phyloP scores from a whole-genome alignment of 2,888 invertebrate genomes.

The Platycheirus rosarum region DNA sequence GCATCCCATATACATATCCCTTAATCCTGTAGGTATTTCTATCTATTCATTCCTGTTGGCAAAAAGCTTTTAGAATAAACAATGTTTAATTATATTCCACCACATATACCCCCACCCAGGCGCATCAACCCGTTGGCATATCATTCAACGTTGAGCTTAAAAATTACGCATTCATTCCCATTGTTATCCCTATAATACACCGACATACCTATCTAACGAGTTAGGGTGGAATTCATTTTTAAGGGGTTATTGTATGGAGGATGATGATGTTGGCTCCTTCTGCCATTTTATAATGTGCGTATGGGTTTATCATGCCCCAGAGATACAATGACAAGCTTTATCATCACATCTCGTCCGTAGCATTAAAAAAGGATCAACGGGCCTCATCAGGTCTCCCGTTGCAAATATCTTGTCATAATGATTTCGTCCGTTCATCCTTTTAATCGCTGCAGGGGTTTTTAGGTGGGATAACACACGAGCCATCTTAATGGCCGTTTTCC shows the following conservation, averaged over 20 bases:
- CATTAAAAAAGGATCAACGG: conserved; percentile 73
- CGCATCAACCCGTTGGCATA: conserved; percentile 37
- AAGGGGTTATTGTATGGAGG: conserved; percentile 26
- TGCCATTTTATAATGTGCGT: conserved; percentile 83
- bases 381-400: conserved; percentile 35
- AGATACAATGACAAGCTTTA: conserved; percentile 81
- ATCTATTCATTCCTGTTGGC: conserved; percentile 16
- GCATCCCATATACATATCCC: conserved; percentile 24
- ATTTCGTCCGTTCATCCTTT: conserved; percentile 67
- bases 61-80: conserved; percentile 74
- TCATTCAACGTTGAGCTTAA: conserved; percentile 36
- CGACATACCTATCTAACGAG: too few species aligned
- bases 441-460: conserved; percentile 66
- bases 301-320: conserved; percentile 81
- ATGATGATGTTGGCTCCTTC: conserved; percentile 75
- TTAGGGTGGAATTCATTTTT: conserved; percentile 61
- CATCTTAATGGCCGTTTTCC: conserved; percentile 67
- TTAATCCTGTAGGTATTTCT: conserved; percentile 10
- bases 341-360: conserved; percentile 77
- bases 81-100: conserved; percentile 74
- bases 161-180: conserved; percentile 71
- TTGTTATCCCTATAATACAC: conserved; percentile 70
- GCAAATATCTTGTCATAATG: conserved; percentile 63
- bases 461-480: conserved; percentile 72
- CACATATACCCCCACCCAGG: conserved; percentile 2